A percentile compares a stretch with the other conserved stretches of the same genome.
Evolutionary conservation across 2,797 vertebrate genomes (phyloP).

Genomic region (Onychomys leucogaster): DNA sequence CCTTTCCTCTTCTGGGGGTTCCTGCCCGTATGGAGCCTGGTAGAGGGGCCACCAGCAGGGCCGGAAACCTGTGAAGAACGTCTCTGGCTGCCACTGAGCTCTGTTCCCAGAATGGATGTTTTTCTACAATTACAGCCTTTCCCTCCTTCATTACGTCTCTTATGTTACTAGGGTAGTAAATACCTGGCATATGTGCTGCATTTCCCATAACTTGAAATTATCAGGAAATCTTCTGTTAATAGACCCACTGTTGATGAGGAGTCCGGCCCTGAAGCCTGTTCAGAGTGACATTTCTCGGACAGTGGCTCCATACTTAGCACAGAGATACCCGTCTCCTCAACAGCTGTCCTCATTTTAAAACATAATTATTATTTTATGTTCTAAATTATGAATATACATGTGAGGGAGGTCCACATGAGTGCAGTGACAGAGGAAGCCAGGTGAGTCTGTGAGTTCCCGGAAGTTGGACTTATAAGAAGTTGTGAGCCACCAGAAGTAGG

Average conservation of each 20-base stretch:
- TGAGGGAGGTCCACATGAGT: neutral
- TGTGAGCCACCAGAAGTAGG: neutral
- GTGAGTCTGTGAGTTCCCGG: too few species aligned
- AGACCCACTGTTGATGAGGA: neutral
- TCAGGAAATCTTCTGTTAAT: constrained; percentile 56
- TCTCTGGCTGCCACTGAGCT: constrained; percentile 75
- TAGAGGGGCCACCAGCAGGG: constrained; percentile 81
- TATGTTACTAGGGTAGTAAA: constrained; percentile 61
- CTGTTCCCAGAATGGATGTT: constrained; percentile 70
- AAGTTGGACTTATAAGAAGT: neutral
- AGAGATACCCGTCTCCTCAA: neutral
- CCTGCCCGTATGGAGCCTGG: constrained; percentile 82
- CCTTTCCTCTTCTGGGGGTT: constrained; percentile 86
- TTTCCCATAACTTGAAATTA: constrained; percentile 55
- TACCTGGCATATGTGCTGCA: neutral
- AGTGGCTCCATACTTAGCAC: neutral
- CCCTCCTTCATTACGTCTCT: constrained; percentile 38
- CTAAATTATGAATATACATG: neutral
- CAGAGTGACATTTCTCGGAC: neutral
- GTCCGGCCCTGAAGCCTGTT: neutral
- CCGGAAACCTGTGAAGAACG: constrained; percentile 79
- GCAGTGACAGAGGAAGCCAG: neutral
- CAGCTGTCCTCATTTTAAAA: neutral
- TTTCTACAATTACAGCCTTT: constrained; percentile 70
- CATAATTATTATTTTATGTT: neutral